These are phyloP conservation scores for Acestrorhynchus altus DNA, from an alignment of 2,797 vertebrate genomes.

Conservation along the genomic window DNA sequence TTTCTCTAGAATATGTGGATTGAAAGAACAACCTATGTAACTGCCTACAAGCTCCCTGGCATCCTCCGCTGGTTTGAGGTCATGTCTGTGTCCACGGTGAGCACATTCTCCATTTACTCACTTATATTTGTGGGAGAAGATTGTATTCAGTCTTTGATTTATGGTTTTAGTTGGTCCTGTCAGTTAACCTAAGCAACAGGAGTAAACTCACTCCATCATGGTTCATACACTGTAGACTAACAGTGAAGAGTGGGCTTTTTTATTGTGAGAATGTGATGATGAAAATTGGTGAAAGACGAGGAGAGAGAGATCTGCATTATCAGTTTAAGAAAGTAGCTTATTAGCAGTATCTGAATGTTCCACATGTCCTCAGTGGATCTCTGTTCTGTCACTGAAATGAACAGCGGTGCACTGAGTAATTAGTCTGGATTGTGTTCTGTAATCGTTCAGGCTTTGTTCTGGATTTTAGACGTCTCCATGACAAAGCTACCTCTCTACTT, in stretches of 20 bases:
- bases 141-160: no score
- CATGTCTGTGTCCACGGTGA: conserved; percentile 77
- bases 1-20: conserved; percentile 83
- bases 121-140: neutral
- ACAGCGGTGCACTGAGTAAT: conserved; percentile 61
- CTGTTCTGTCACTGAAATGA: conserved; percentile 58
- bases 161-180: no score
- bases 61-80: conserved; percentile 86
- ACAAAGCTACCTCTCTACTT: conserved; percentile 12
- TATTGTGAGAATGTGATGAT: neutral
- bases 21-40: conserved; percentile 80
- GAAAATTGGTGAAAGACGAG: neutral
- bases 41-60: conserved; percentile 82
- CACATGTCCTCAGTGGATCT: conserved; percentile 47
- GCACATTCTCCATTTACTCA: conserved; percentile 39
- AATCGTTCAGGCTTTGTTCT: conserved; percentile 63
- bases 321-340: conserved; percentile 29
- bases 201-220: no score
- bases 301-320: neutral
- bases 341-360: conserved; percentile 30
- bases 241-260: neutral
- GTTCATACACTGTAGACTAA: no score
- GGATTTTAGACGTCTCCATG: conserved; percentile 29
- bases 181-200: no score
- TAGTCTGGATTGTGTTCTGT: conserved; percentile 49